These are phyloP conservation scores for Calidris pygmaea DNA, from an alignment of 2,113 vertebrate species.

Conservation along the genomic window DNA sequence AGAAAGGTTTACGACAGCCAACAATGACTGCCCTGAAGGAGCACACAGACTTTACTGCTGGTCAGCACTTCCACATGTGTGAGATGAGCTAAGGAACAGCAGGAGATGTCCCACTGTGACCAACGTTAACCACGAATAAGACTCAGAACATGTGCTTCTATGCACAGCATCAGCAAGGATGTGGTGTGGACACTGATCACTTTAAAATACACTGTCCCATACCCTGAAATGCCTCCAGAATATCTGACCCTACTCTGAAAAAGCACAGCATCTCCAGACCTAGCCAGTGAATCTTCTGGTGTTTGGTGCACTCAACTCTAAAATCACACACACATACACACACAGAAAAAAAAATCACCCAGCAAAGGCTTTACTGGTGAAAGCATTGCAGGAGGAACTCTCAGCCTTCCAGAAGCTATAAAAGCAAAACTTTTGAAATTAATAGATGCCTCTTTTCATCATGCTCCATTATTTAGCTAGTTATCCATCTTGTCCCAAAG, in stretches of 20 bases:
- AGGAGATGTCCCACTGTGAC: neutral
- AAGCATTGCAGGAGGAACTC: neutral
- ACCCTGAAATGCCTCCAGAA: neutral
- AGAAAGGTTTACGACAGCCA: neutral
- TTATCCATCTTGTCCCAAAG: neutral
- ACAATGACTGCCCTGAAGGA: neutral
- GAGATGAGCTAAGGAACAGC: neutral
- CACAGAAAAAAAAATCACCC: no score
- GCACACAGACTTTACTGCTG: neutral
- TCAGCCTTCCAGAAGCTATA: neutral
- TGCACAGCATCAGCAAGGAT: neutral
- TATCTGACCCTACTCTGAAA: neutral
- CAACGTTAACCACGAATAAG: fast-evolving
- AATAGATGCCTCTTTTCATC: neutral
- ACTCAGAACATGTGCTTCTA: neutral
- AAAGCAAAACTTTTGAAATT: neutral
- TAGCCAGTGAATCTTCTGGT: neutral
- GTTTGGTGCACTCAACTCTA: neutral
- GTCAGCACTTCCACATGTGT: neutral
- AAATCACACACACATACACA: neutral
- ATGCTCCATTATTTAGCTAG: neutral
- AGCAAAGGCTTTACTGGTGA: neutral
- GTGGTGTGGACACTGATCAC: fast-evolving
- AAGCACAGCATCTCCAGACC: neutral
- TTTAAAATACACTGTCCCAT: neutral